Percentiles rank a stretch among this genome's conserved stretches.
phyloP scores from a whole-genome alignment of 2,888 invertebrate species.

The Leptothorax acervorum region DNA sequence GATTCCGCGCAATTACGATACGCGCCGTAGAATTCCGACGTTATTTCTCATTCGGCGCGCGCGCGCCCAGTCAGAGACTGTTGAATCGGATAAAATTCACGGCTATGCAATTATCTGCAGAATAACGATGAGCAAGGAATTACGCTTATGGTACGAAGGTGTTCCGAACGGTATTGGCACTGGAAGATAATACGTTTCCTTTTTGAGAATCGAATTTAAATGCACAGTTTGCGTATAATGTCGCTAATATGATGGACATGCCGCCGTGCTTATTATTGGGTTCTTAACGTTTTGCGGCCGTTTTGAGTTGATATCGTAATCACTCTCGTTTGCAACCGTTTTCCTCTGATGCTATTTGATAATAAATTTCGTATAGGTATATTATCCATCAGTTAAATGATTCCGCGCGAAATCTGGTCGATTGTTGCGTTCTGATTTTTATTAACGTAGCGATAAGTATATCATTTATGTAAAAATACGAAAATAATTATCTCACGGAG shows the following conservation, averaged over 20 bases:
- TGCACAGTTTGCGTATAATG: neutral
- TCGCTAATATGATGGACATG: neutral
- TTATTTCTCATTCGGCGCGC: conserved; percentile 42
- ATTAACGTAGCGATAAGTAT: neutral
- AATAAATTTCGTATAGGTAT: neutral
- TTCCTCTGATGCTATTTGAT: neutral
- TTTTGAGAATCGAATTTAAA: conserved; percentile 6
- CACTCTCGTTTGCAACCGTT: neutral
- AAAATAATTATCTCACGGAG: neutral
- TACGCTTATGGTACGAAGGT: conserved; percentile 8
- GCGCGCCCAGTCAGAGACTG: neutral
- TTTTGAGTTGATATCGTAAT: neutral
- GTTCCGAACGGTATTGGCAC: conserved; percentile 1
- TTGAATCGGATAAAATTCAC: conserved; percentile 19
- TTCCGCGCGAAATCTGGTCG: neutral
- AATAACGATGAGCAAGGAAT: conserved; percentile 31
- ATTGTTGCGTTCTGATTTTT: neutral
- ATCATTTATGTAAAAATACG: neutral
- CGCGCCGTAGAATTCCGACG: conserved; percentile 57
- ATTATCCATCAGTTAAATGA: conserved; percentile 13
- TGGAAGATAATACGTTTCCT: neutral
- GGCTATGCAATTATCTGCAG: conserved; percentile 13
- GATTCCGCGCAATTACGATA: conserved; percentile 66
- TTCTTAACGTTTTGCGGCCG: neutral
- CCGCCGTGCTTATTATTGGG: neutral